Percentiles rank a stretch among this genome's conserved stretches.
Evolutionary conservation across 2,797 vertebrate genomes (phyloP).

Genomic region (Pachyuromys duprasi): DNA sequence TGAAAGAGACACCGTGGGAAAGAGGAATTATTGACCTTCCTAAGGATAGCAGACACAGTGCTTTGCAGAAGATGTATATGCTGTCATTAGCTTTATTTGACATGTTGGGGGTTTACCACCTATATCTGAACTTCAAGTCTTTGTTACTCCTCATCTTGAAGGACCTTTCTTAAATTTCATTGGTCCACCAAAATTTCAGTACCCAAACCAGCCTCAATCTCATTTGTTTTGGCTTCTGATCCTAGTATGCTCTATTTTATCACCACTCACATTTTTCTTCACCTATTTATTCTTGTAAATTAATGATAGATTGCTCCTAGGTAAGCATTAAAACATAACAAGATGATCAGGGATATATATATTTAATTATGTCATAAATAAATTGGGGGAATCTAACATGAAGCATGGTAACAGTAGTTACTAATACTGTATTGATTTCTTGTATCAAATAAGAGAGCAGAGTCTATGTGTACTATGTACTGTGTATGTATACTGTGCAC

Average conservation of each 20-base stretch:
- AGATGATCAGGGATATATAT: neutral
- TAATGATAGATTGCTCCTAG: constrained; percentile 10
- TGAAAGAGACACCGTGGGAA: neutral
- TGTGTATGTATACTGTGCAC: neutral
- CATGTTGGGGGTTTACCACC: neutral
- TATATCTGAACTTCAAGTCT: neutral
- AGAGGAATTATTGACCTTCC: neutral
- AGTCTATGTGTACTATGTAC: neutral
- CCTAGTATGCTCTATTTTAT: neutral
- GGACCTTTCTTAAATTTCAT: neutral
- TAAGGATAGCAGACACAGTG: neutral
- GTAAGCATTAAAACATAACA: neutral
- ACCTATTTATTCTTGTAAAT: neutral
- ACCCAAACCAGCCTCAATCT: neutral
- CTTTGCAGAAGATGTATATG: neutral
- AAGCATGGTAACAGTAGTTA: neutral
- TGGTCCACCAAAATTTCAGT: constrained; percentile 1
- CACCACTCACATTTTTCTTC: neutral
- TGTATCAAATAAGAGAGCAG: neutral
- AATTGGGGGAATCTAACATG: neutral
- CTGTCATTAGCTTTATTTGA: neutral
- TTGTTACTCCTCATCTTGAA: neutral
- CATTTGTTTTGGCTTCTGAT: neutral
- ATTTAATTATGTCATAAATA: neutral
- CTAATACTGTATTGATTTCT: neutral